Percentiles rank a stretch among this genome's conserved stretches.
These are phyloP conservation scores for Pygocentrus nattereri DNA, from an alignment of 2,797 vertebrate genomes.

Conservation along the genomic window DNA sequence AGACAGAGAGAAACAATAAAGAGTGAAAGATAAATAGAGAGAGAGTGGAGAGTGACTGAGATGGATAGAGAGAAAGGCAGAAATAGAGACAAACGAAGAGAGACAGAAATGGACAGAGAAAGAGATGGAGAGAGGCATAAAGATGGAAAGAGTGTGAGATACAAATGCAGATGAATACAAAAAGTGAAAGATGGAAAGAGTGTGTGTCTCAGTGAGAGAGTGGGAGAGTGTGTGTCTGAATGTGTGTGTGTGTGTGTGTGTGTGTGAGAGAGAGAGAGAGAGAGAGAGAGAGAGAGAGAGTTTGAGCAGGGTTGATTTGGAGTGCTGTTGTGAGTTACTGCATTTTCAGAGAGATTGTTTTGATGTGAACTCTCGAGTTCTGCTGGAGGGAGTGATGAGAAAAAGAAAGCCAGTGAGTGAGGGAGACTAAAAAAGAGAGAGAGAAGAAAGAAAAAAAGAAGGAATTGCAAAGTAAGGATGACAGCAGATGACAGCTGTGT, in stretches of 20 bases:
- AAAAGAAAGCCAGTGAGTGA: not conserved
- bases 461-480: not conserved
- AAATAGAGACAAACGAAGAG: not conserved
- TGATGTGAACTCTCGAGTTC: not conserved
- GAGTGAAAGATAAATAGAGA: not conserved
- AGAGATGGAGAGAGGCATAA: not conserved
- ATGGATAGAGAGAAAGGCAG: not conserved
- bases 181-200: not conserved
- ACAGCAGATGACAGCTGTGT: constrained; percentile 14
- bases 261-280: not conserved
- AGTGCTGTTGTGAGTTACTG: not conserved
- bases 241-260: no score
- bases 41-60: not conserved
- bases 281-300: not conserved
- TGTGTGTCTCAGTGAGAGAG: not conserved
- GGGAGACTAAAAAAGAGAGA: no score
- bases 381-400: not conserved
- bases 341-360: not conserved
- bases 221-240: not conserved
- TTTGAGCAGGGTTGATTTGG: not conserved
- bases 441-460: not conserved
- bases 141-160: no score
- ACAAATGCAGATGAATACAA: no score
- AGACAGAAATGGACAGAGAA: not conserved
- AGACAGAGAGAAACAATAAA: not conserved